These are phyloP conservation scores for Dermochelys coriacea DNA, from an alignment of 2,797 vertebrate genomes.

Conservation along the genomic window DNA sequence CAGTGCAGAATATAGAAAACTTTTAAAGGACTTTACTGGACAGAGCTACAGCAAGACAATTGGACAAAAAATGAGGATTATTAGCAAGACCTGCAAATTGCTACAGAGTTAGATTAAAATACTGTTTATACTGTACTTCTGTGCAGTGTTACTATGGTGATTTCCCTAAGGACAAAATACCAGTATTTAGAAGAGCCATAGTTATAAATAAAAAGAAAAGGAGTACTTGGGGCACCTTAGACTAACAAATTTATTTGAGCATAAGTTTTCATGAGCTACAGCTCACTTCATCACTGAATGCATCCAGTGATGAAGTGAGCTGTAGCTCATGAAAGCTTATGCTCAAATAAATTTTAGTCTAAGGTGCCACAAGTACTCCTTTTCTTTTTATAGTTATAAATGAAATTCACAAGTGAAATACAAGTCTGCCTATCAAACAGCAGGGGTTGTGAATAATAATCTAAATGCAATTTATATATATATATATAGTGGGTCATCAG, in stretches of 20 bases:
- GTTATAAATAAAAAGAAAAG: neutral
- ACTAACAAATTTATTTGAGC: too few species aligned
- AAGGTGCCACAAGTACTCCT: too few species aligned
- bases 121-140: neutral
- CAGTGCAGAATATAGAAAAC: neutral
- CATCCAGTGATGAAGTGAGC: too few species aligned
- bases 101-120: slow-evolving; percentile 17
- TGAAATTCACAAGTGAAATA: neutral
- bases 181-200: neutral
- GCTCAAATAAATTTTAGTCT: too few species aligned
- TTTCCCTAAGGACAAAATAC: neutral
- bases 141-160: slow-evolving; percentile 47
- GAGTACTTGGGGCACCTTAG: too few species aligned
- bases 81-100: neutral
- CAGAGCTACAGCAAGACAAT: neutral
- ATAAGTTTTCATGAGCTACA: too few species aligned
- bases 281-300: too few species aligned
- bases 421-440: slow-evolving; percentile 38
- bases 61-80: neutral
- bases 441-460: slow-evolving; percentile 32
- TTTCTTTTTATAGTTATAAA: neutral
- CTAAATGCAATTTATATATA: slow-evolving; percentile 22
- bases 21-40: neutral
- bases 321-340: too few species aligned
- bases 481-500: neutral